Base-by-base conservation (phyloP, 1,140 invertebrate genomes). In the Nebria ingens region DNA sequence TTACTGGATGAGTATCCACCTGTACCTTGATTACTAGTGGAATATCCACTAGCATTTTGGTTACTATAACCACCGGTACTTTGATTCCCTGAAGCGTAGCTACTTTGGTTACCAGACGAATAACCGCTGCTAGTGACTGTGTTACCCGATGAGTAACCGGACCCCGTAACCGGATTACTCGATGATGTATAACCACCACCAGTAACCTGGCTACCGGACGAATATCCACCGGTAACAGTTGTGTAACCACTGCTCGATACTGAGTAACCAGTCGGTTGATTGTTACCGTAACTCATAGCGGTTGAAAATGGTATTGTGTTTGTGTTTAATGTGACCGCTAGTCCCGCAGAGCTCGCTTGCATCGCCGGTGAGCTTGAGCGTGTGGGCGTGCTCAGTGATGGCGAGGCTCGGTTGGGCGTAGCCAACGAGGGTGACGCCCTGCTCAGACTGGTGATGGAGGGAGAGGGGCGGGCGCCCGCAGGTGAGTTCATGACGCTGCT, bases 301-400 rank as follows among this genome's bases (percentile, higher is more conserved):
- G 69, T 66, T 3, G 65, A 62, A 25, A 71, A 64, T 11, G 66
- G 68, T n/a, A n/a, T n/a, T 4, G 64, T 62, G 2, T 67, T 67
- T 2, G 73, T 70, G 61, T 76, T 76, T 45, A 79, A 62, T 17
- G 77, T 80, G 42, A 79, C 76, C 21, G 77, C 76, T 50, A 80
- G 66, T 2, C 78, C 78, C 3, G 78, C 78, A 9, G 76, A 78
- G 12, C 75, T 78, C 42, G 75, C 77, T 19, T 78, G 78, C 64
- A 79, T 80, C 3, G 71, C 71, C 6, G 64, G 72, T 1, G 71
- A 72, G 61, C 62, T 57, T 22, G 55, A 21, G 1, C 45, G 11
- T 1, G 25, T 13, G 13, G 22, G 12, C 17, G 12, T 25, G 12
- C 11, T 21, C 19, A 17, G 20, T 17, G 9, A 45, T 49, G 21